Percentiles rank a stretch among this genome's conserved stretches.
Conservation (phyloP, 1,140 invertebrate genomes). For the Battus philenor region DNA sequence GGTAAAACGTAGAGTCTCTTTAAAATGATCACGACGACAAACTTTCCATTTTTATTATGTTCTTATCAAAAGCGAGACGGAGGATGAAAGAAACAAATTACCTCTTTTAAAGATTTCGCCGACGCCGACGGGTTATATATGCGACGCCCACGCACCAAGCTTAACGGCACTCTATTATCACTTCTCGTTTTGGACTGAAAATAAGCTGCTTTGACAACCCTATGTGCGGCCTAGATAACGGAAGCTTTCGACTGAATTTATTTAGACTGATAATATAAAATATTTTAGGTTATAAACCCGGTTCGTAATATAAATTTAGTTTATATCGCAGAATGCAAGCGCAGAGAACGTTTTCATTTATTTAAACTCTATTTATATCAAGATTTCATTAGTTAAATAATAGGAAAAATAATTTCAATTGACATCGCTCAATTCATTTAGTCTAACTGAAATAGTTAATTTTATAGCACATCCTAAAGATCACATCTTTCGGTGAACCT, state of each 20-base stretch:
- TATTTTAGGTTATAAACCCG: no score
- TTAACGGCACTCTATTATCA: conserved; percentile 59
- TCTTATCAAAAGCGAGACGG: conserved; percentile 36
- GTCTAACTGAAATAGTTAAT: no score
- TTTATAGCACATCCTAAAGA: no score
- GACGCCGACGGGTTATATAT: conserved; percentile 42
- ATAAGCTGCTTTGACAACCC: conserved; percentile 44
- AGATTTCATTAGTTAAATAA: no score
- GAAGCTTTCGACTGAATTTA: background rate
- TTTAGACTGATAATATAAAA: no score
- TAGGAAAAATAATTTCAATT: no score
- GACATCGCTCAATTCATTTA: no score
- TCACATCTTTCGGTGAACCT: no score
- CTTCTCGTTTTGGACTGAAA: conserved; percentile 55
- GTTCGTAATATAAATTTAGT: no score
- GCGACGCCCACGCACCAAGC: conserved; percentile 50
- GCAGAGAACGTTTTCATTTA: no score
- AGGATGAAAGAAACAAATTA: conserved; percentile 58
- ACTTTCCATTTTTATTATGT: conserved; percentile 23
- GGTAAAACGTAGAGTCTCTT: conserved; percentile 15
- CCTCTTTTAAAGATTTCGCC: conserved; percentile 54
- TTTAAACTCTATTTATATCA: no score
- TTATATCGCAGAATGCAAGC: no score
- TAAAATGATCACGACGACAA: conserved; percentile 20
- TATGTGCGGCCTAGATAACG: conserved; percentile 13